Evolutionary conservation across 1,140 invertebrate genomes (phyloP).

Genomic region (Leptopilina boulardi): DNA sequence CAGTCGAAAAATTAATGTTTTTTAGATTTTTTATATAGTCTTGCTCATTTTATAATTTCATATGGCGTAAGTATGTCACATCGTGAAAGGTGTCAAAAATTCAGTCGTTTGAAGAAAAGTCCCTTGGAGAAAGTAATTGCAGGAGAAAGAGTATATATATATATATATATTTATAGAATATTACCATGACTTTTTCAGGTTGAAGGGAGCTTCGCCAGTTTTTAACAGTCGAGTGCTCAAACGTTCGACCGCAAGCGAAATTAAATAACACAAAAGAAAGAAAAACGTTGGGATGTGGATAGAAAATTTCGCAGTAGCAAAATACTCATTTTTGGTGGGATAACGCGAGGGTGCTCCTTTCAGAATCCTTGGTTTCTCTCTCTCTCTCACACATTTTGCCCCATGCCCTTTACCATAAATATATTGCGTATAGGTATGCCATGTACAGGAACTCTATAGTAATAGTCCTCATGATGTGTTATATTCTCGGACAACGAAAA

Average conservation of each 20-base stretch:
- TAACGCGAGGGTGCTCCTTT: slow-evolving; percentile 40
- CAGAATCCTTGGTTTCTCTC: slow-evolving; percentile 47
- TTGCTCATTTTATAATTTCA: too few species aligned
- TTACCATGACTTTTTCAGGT: slow-evolving; percentile 36
- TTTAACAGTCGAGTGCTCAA: slow-evolving; percentile 52
- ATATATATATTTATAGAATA: slow-evolving; percentile 10
- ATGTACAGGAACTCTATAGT: background rate
- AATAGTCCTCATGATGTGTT: slow-evolving; percentile 9
- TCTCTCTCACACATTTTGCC: slow-evolving; percentile 48
- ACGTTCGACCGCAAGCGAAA: slow-evolving; percentile 64
- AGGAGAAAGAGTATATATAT: slow-evolving; percentile 39
- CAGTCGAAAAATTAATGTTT: too few species aligned
- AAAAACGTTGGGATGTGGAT: slow-evolving; percentile 47
- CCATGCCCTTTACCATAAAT: slow-evolving; percentile 57
- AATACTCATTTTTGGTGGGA: slow-evolving; percentile 51
- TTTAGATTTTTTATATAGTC: too few species aligned
- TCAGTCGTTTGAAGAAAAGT: slow-evolving; percentile 10
- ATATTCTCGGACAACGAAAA: slow-evolving; percentile 13
- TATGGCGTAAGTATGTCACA: too few species aligned
- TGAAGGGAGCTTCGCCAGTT: slow-evolving; percentile 8
- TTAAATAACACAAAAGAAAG: slow-evolving; percentile 60
- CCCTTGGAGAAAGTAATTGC: background rate
- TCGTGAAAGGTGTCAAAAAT: too few species aligned
- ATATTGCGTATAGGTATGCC: slow-evolving; percentile 44
- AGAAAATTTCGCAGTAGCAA: slow-evolving; percentile 64